A percentile compares a stretch with the other conserved stretches of the same genome.
phyloP scores from a whole-genome alignment of 1,140 invertebrate species.

The Gryllus bimaculatus region DNA sequence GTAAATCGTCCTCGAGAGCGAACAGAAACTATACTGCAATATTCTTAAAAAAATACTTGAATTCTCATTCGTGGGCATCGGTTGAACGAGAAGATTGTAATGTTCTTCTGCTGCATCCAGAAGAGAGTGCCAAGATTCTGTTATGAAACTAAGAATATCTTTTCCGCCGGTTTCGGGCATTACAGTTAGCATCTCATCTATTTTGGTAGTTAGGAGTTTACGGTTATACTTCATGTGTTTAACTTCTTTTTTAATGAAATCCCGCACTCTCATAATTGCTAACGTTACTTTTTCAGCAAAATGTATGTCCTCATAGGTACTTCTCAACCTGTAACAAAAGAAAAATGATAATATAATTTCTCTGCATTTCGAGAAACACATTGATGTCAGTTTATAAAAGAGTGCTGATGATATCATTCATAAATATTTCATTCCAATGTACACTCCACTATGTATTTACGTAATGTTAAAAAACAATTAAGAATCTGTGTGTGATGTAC shows the following conservation, averaged over 20 bases:
- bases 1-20: too few relatives aligned
- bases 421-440: too few relatives aligned
- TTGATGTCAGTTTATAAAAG: too few relatives aligned
- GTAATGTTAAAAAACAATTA: too few relatives aligned
- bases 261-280: background rate
- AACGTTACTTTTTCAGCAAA: background rate
- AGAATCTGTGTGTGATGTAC: too few relatives aligned
- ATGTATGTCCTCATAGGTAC: background rate
- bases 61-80: too few relatives aligned
- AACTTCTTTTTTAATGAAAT: background rate
- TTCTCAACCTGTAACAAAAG: background rate
- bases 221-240: background rate
- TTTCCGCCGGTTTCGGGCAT: background rate
- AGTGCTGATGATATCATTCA: too few relatives aligned
- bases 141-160: background rate
- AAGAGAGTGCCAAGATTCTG: background rate
- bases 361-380: too few relatives aligned
- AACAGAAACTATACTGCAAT: too few relatives aligned
- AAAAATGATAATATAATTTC: too few relatives aligned
- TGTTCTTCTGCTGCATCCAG: background rate
- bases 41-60: too few relatives aligned
- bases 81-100: background rate
- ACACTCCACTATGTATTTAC: too few relatives aligned
- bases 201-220: background rate
- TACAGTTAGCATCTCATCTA: background rate